Evolutionary conservation across 2,797 vertebrate genomes (phyloP).

Genomic region (Prunella strophiata): DNA sequence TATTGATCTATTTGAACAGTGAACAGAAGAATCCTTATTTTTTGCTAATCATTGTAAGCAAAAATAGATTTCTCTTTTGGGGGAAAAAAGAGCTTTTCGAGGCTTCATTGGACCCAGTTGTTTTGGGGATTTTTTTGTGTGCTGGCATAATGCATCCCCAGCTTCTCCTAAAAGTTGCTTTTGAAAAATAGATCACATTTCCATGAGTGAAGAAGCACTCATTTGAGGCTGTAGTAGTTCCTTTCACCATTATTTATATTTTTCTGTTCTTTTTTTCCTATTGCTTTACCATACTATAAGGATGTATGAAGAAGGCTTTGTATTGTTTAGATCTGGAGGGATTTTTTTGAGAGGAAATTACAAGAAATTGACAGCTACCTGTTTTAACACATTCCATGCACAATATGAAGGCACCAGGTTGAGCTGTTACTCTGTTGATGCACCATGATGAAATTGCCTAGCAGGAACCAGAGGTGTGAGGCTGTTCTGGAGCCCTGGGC

Average conservation of each 20-base stretch:
- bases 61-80: background rate
- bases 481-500: background rate
- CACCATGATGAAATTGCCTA: too few relatives aligned
- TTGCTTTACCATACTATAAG: background rate
- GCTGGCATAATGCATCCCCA: background rate
- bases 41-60: background rate
- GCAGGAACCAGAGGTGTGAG: background rate
- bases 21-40: background rate
- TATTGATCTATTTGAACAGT: background rate
- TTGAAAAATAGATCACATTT: background rate
- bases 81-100: background rate
- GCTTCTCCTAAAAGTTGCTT: background rate
- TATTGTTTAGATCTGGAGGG: background rate
- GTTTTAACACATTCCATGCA: background rate
- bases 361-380: background rate
- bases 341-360: background rate
- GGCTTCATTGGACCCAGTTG: background rate
- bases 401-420: background rate
- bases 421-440: background rate
- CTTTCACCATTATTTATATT: background rate
- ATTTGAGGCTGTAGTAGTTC: background rate
- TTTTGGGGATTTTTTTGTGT: background rate
- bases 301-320: background rate
- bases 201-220: background rate
- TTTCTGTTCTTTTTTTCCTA: background rate